Evolutionary conservation across 2,888 invertebrate species (phyloP).

Genomic region (Agrotis puta): DNA sequence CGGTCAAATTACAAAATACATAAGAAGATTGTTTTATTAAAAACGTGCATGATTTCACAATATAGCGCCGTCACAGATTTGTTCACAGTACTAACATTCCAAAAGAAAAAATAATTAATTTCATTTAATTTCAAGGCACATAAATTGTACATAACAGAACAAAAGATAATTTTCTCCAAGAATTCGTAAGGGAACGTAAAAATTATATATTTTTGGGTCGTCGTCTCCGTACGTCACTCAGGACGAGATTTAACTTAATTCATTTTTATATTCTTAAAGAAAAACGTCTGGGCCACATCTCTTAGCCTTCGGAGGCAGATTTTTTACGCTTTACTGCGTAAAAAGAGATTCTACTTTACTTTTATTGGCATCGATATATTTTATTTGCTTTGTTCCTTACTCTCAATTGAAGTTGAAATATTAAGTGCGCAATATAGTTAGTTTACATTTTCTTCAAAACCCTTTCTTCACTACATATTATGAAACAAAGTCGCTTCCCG

Average conservation of each 20-base stretch:
- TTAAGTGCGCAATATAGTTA: background rate
- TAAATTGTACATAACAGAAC: background rate
- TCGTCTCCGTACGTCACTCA: constrained; percentile 26
- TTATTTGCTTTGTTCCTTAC: background rate
- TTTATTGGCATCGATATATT: background rate
- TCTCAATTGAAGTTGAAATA: background rate
- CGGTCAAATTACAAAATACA: too few relatives aligned
- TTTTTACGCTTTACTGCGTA: constrained; percentile 18
- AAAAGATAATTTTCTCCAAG: constrained; percentile 34
- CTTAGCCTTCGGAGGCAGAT: constrained; percentile 13
- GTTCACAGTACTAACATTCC: too few relatives aligned
- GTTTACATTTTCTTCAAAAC: background rate
- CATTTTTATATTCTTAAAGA: constrained; percentile 38
- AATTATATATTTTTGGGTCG: constrained; percentile 27
- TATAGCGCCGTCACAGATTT: too few relatives aligned
- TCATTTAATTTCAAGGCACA: background rate
- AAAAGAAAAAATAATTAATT: background rate
- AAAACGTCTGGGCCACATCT: constrained; percentile 21
- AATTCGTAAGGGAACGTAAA: constrained; percentile 32
- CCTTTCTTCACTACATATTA: too few relatives aligned
- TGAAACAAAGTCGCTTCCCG: too few relatives aligned
- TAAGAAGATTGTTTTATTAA: too few relatives aligned
- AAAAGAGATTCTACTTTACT: background rate
- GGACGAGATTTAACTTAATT: constrained; percentile 44
- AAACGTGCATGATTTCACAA: too few relatives aligned